Conservation (phyloP, 2,888 invertebrate species). For the Cephus pygmeus region DNA sequence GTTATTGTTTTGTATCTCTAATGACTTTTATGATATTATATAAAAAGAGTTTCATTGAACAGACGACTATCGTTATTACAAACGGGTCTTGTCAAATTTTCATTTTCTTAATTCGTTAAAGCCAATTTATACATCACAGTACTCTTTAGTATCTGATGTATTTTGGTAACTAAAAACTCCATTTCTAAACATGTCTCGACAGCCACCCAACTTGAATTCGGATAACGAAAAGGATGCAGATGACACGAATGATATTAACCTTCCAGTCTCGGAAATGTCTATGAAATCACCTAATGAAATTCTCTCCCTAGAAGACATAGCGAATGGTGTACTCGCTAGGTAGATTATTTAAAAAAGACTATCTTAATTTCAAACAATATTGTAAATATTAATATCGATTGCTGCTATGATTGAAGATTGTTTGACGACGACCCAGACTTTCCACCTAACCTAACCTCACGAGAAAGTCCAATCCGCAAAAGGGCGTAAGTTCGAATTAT, state of each 20-base stretch:
- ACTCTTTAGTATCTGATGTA: not conserved
- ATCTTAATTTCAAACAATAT: not conserved
- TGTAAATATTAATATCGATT: not conserved
- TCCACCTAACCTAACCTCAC: conserved; percentile 16
- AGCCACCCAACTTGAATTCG: not conserved
- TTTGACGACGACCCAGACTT: conserved; percentile 12
- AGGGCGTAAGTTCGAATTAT: conserved; percentile 22
- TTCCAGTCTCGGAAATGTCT: not conserved
- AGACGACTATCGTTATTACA: not conserved
- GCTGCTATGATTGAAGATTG: conserved; percentile 3
- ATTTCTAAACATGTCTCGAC: not conserved
- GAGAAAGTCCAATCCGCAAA: conserved; percentile 18
- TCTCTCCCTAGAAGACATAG: conserved; percentile 26
- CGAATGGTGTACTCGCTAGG: conserved; percentile 19
- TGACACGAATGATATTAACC: not conserved
- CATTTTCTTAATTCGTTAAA: not conserved
- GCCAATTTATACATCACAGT: not conserved
- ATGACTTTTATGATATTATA: conserved; percentile 2
- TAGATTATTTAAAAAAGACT: conserved; percentile 6
- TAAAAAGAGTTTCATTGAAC: not conserved
- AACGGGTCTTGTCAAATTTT: not conserved
- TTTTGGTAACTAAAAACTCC: not conserved
- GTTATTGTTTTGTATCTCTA: conserved; percentile 1
- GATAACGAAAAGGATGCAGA: not conserved
- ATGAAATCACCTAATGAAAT: not conserved